Conservation (phyloP, 1,140 invertebrate species). For the Cepaea nemoralis region DNA sequence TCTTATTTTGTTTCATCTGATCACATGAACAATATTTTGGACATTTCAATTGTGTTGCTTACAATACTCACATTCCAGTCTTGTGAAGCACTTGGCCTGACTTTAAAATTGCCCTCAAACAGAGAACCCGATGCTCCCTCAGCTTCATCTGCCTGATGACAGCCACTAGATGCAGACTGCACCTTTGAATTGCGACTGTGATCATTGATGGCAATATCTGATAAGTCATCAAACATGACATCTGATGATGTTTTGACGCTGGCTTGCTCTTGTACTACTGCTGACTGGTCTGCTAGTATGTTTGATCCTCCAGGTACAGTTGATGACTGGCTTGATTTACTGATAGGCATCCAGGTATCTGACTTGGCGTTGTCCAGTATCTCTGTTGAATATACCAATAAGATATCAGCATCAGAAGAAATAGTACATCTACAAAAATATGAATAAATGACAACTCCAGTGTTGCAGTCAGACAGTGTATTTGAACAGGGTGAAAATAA, state of each 20-base stretch:
- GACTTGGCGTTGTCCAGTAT: conserved; percentile 38
- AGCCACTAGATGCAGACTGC: neutral
- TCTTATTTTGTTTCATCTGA: too few species aligned
- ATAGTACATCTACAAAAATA: too few species aligned
- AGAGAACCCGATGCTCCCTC: conserved; percentile 2
- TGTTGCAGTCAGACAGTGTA: too few species aligned
- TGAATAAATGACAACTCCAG: too few species aligned
- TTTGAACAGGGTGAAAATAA: too few species aligned
- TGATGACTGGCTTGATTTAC: conserved; percentile 26
- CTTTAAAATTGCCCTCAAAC: conserved; percentile 1
- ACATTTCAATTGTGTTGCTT: too few species aligned
- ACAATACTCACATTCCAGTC: conserved; percentile 34
- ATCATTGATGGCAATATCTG: conserved; percentile 16
- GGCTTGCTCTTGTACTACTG: neutral
- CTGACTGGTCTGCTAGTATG: too few species aligned
- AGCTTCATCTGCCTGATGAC: conserved; percentile 14
- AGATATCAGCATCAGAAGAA: neutral
- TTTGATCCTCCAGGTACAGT: too few species aligned
- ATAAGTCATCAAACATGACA: conserved; percentile 26
- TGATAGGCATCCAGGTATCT: conserved; percentile 51
- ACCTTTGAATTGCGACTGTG: neutral
- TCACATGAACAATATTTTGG: too few species aligned
- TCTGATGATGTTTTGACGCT: neutral
- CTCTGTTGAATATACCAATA: conserved; percentile 26
- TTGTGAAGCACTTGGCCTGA: conserved; percentile 9